Conservation (phyloP, 1,140 invertebrate genomes). For the roundworm (Caenorhabditis elegans) region DNA sequence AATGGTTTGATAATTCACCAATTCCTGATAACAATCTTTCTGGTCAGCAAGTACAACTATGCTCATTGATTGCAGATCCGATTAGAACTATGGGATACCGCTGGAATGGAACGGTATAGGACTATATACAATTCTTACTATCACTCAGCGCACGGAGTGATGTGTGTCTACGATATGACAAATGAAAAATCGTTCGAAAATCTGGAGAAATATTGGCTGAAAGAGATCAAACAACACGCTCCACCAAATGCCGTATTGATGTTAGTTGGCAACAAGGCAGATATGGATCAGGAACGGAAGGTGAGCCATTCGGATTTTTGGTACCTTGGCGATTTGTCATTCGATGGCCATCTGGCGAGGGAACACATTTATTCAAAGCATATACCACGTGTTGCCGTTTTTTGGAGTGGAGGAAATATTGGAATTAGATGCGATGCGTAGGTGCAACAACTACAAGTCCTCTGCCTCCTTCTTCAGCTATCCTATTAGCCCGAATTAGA, state of each 20-base stretch:
- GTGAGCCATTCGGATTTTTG: constrained; percentile 32
- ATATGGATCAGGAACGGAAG: constrained; percentile 62
- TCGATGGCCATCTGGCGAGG: no score
- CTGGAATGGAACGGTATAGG: constrained; percentile 64
- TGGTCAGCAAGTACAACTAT: constrained; percentile 8
- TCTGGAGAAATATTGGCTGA: constrained; percentile 66
- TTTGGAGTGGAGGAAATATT: background rate
- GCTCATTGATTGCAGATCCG: constrained; percentile 37
- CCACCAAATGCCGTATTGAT: constrained; percentile 64
- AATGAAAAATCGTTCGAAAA: constrained; percentile 66
- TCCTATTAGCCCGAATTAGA: constrained; percentile 26
- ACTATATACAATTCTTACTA: constrained; percentile 67
- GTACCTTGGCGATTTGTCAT: no score
- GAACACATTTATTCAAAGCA: background rate
- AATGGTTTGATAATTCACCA: no score
- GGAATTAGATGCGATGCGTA: background rate
- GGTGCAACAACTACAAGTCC: constrained; percentile 21
- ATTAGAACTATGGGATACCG: constrained; percentile 59
- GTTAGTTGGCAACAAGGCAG: constrained; percentile 65
- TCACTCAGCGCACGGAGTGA: constrained; percentile 65
- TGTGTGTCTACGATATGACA: constrained; percentile 65
- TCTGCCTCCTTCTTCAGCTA: background rate
- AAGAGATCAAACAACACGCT: constrained; percentile 62
- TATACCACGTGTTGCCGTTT: background rate
- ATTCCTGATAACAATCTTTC: constrained; percentile 17